Base-by-base conservation (phyloP, 2,888 invertebrate genomes). In the Drosophila quasianomalipes region DNA sequence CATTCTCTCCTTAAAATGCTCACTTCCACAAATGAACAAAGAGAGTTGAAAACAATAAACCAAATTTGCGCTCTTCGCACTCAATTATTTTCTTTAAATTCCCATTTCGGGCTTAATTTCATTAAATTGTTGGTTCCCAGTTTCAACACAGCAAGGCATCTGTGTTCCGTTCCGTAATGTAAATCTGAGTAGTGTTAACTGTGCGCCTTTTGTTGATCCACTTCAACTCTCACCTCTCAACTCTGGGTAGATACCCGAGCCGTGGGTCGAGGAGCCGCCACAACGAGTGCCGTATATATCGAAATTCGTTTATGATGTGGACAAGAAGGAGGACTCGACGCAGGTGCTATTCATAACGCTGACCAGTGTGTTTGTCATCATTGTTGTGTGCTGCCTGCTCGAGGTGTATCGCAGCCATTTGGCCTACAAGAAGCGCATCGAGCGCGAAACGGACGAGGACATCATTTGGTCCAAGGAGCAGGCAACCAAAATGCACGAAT, bases 211-310 rank as follows among this genome's bases (percentile, higher is more conserved):
- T 58, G 59, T 52, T 52, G 37, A 66, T 57, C 37, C 55, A 5
- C 10, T 16, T 54, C 22, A 28, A 35, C 35, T 35, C 16, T 35
- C 9, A 26, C 30, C 1, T 10, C 28, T 14, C 30, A 9, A 9
- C 1, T 19, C 19, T 14, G 16, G 30, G n/a, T 77, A 86, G 91
- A 86, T 89, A 63, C 85, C 85, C 0, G 85, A 86, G 58, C 85
- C 85, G 0, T 97, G 97, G 97, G 96, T 96, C 4, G 97, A 97
- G 92, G 97, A 97, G 90, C 96, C 97, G 3, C 97, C 97, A 0
- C 96, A 96, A 44, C 94, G 96, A 61, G 95, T 96, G 16, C 95
- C 96, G 0, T 97, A 97, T 92, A 96, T 96, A 84, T 96, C 97
- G 1, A 94, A 96, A 41, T 96, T 96, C 92, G 91, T 93, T 35